Evolutionary conservation across 2,888 invertebrate species (phyloP), one percentile per base, ranked within the genome.

Genomic region (Scelioninae gen. 1): DNA sequence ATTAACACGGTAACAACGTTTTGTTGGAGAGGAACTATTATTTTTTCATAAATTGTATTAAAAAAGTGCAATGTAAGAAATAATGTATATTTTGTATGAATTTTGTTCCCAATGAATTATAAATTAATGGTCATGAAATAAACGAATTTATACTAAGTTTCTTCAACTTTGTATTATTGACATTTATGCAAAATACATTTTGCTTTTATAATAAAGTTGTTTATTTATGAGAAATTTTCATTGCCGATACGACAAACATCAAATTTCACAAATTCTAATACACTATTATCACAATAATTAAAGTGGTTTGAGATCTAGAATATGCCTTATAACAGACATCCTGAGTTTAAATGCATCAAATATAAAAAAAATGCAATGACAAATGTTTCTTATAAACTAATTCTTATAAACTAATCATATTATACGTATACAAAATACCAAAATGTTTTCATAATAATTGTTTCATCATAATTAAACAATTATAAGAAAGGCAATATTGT

Each of bases 61-160:
- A 62, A 69, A 40, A 77, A 69, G 81, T 71, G 81, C 81, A 76
- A 76, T 76, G 76, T 71, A 69, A 66, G 34, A 75, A 69, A 62
- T 34, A 55, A 68, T 80, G 75, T 81, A 81, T 81, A 75, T 81
- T 81, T 80, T 81, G 81, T 81, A 81, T 58, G 75, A 71, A 75
- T 45, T 66, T 69, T 81, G 10, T 58, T 49, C 11, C 62, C 29
- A 62, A 47, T 47, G 38, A 65, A 58, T 56, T 58, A 58, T 77
- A 77, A 32, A 62, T 34, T 55, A 66, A 71, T 80, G 68, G 75
- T 63, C 40, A 80, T 49, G 31, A 58, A 79, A 72, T 53, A 75
- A 74, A 80, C 13, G 62, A 74, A 69, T 60, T 69, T 66, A 16
- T 75, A 63, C 56, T 63, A 75, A 80, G 31, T 55, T 77, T 62